Conservation (phyloP, 2,888 invertebrate genomes). For the Sarcophaga caerulescens region DNA sequence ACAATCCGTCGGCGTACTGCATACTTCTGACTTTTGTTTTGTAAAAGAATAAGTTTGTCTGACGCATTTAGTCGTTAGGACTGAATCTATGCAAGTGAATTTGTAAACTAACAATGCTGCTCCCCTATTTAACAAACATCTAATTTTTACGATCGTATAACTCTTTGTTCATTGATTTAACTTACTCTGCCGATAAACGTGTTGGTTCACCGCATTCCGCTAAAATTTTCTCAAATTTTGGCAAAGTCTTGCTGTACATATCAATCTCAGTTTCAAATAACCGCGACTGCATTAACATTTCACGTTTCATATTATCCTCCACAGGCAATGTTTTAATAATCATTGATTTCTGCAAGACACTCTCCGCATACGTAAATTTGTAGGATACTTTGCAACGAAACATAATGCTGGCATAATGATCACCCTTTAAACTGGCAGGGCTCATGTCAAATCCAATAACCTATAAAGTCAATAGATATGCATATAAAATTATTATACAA, state of each 20-base stretch:
- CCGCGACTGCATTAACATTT: constrained; percentile 60
- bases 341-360: constrained; percentile 50
- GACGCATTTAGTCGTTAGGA: too few relatives aligned
- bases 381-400: constrained; percentile 69
- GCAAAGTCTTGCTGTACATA: constrained; percentile 71
- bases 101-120: too few relatives aligned
- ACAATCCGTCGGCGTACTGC: too few relatives aligned
- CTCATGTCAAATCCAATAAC: constrained; percentile 22
- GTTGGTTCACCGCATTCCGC: constrained; percentile 68
- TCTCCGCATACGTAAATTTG: background rate
- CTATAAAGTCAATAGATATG: background rate
- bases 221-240: constrained; percentile 70
- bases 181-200: constrained; percentile 65
- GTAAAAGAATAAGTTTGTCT: too few relatives aligned
- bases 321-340: constrained; percentile 71
- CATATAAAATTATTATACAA: too few relatives aligned
- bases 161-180: background rate
- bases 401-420: constrained; percentile 73
- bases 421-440: constrained; percentile 70
- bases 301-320: constrained; percentile 68
- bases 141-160: too few relatives aligned
- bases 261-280: constrained; percentile 72
- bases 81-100: too few relatives aligned
- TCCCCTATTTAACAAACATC: too few relatives aligned
- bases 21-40: too few relatives aligned